Evolutionary conservation across 2,113 vertebrate species (phyloP).

Genomic region (Chionis minor): DNA sequence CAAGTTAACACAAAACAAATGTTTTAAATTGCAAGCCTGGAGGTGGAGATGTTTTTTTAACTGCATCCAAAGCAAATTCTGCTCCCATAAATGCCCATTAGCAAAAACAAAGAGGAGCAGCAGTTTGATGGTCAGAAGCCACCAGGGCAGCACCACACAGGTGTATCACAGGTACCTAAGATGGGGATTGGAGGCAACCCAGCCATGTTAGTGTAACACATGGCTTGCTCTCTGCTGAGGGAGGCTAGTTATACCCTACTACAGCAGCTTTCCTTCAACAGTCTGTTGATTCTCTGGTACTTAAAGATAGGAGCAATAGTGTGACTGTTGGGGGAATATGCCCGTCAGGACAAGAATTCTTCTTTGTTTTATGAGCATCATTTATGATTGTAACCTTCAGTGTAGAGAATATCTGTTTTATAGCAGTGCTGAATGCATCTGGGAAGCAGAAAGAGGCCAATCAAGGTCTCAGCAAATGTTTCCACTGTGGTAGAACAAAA

Average conservation of each 20-base stretch:
- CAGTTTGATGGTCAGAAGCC: background rate
- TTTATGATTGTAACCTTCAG: conserved; percentile 13
- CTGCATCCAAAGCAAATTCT: background rate
- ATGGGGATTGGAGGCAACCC: background rate
- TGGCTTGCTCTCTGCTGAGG: background rate
- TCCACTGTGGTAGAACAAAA: background rate
- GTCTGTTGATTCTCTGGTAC: background rate
- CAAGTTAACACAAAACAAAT: background rate
- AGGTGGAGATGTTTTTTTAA: background rate
- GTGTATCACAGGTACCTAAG: background rate
- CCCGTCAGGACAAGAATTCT: background rate
- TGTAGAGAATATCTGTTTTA: background rate
- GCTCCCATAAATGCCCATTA: background rate
- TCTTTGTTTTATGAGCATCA: background rate
- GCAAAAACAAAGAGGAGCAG: background rate
- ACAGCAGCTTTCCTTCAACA: background rate
- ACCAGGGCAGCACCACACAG: background rate
- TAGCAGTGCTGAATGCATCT: background rate
- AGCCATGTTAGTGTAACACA: background rate
- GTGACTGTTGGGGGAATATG: background rate
- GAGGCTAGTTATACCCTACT: background rate
- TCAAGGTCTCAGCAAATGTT: background rate
- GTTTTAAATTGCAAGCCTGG: background rate
- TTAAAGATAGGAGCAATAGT: background rate
- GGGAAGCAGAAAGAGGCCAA: background rate